A percentile compares a stretch with the other conserved stretches of the same genome.
Evolutionary conservation across 2,113 vertebrate species (phyloP).

Genomic region (Paramormyrops kingsleyae): DNA sequence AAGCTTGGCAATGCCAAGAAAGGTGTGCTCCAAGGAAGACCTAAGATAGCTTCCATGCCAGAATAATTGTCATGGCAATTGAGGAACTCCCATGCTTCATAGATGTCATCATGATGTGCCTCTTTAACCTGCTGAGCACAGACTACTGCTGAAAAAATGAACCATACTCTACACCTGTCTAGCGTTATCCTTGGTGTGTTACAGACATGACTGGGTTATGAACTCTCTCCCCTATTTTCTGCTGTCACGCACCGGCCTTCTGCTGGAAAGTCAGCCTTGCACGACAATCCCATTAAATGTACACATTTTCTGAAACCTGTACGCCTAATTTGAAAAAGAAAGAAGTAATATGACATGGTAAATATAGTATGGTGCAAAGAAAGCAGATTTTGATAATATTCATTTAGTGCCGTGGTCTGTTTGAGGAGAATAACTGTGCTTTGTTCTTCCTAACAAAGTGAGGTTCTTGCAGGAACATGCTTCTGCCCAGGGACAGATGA

Average conservation of each 20-base stretch:
- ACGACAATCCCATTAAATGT: neutral
- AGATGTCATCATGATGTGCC: neutral
- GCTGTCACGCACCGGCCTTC: neutral
- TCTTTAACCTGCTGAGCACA: neutral
- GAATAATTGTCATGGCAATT: neutral
- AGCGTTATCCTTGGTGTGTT: neutral
- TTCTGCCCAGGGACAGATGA: neutral
- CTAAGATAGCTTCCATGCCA: neutral
- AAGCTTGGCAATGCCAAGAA: neutral
- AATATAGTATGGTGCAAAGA: neutral
- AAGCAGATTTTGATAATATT: neutral
- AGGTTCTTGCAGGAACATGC: conserved; percentile 3
- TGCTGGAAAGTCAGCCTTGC: neutral
- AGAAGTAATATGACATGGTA: neutral
- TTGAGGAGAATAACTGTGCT: neutral
- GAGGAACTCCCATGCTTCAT: neutral
- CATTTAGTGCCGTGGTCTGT: neutral
- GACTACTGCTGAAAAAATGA: neutral
- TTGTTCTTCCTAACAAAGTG: neutral
- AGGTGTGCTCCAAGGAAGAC: neutral
- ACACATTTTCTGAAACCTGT: neutral
- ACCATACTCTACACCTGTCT: neutral
- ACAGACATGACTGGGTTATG: neutral
- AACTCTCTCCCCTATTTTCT: neutral
- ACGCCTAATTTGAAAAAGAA: neutral